Evolutionary conservation across 2,797 vertebrate genomes (phyloP).

Genomic region (Argya squamiceps): DNA sequence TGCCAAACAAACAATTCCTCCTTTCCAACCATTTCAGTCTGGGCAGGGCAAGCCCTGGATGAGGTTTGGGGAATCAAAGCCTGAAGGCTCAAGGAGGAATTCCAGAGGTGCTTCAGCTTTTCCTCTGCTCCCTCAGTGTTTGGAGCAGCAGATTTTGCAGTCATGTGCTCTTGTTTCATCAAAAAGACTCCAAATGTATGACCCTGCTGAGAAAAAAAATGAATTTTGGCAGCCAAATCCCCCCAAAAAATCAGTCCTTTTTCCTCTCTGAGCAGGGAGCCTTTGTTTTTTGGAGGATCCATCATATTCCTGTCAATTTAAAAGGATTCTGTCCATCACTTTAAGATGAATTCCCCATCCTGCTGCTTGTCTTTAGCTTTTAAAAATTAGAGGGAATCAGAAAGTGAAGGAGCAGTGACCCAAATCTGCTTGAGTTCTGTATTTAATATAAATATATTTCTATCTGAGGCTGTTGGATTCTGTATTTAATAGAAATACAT

Average conservation of each 20-base stretch:
- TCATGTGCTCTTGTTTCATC: slow-evolving; percentile 10
- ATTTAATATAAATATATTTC: background rate
- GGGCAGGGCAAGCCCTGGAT: background rate
- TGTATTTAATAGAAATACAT: background rate
- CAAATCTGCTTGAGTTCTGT: background rate
- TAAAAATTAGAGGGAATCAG: background rate
- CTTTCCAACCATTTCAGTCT: background rate
- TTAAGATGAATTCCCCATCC: background rate
- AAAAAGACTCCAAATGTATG: slow-evolving; percentile 16
- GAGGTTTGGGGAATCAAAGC: background rate
- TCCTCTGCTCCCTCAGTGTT: background rate
- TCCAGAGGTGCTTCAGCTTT: slow-evolving; percentile 7
- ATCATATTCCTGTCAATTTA: background rate
- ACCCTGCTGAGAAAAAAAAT: slow-evolving; percentile 13
- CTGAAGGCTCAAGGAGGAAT: background rate
- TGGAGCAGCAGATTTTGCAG: background rate
- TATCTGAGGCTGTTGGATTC: background rate
- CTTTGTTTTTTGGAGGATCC: background rate
- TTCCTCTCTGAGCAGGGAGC: background rate
- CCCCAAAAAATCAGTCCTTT: background rate
- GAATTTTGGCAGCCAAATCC: slow-evolving; percentile 4
- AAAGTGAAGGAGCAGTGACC: background rate
- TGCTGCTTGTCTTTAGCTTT: background rate
- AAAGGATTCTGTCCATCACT: background rate
- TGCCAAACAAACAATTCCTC: background rate